Evolutionary conservation across 2,888 invertebrate genomes (phyloP).

Genomic region (Sepioteuthis lessoniana): DNA sequence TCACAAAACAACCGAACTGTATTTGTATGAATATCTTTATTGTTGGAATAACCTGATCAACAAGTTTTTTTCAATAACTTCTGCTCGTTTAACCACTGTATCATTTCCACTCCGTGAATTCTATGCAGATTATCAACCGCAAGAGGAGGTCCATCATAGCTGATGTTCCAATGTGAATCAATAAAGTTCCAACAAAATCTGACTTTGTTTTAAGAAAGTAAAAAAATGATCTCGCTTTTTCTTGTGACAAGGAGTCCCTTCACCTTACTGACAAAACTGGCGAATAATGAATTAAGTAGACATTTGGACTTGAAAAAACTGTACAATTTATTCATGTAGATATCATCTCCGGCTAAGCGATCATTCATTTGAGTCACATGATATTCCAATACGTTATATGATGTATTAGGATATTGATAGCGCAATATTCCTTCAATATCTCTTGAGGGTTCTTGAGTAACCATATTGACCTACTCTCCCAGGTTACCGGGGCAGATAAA

Average conservation of each 20-base stretch:
- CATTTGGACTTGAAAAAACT: conserved; percentile 90
- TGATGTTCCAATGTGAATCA: conserved; percentile 93
- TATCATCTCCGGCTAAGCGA: conserved; percentile 86
- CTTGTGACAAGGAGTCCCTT: conserved; percentile 90
- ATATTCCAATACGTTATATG: conserved; percentile 93
- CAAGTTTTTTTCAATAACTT: conserved; percentile 88
- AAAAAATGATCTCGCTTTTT: conserved; percentile 90
- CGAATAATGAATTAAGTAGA: conserved; percentile 92
- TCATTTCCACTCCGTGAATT: conserved; percentile 83
- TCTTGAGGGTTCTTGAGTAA: conserved; percentile 88
- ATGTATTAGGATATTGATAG: conserved; percentile 90
- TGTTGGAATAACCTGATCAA: conserved; percentile 81
- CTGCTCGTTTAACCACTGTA: conserved; percentile 90
- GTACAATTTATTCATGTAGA: conserved; percentile 88
- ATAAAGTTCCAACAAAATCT: conserved; percentile 88
- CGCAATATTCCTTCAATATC: conserved; percentile 85
- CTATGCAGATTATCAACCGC: conserved; percentile 78
- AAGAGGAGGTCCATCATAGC: conserved; percentile 93
- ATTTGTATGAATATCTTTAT: conserved; percentile 87
- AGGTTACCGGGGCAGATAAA: conserved; percentile 88
- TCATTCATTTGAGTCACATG: conserved; percentile 91
- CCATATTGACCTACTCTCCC: conserved; percentile 88
- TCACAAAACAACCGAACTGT: conserved; percentile 89
- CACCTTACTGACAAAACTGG: conserved; percentile 96
- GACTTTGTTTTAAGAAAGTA: conserved; percentile 91